A percentile compares a stretch with the other conserved stretches of the same genome.
These are phyloP conservation scores for Leucania comma DNA, from an alignment of 2,888 invertebrate species.

Conservation along the genomic window DNA sequence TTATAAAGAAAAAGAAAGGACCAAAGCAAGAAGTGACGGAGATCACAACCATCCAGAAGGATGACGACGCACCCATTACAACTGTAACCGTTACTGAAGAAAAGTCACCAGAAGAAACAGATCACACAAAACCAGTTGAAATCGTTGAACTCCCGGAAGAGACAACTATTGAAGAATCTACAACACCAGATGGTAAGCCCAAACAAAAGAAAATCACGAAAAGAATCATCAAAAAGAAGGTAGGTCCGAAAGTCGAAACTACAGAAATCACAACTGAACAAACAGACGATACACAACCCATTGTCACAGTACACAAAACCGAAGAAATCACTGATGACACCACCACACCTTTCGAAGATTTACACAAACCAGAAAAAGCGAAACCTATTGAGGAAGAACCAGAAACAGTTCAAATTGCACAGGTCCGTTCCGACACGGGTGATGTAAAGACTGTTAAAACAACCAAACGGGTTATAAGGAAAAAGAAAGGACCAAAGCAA, in stretches of 20 bases:
- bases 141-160: neutral
- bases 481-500: neutral
- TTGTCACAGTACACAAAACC: neutral
- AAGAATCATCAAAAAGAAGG: neutral
- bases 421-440: neutral
- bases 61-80: too few relatives aligned
- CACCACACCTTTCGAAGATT: conserved; percentile 65
- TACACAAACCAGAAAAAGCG: conserved; percentile 64
- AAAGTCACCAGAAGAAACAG: too few relatives aligned
- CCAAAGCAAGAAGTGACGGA: too few relatives aligned
- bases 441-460: neutral
- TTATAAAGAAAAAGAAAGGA: too few relatives aligned
- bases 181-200: neutral
- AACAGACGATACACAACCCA: neutral
- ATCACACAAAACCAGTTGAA: neutral
- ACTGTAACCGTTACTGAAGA: too few relatives aligned
- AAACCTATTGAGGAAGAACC: conserved; percentile 7
- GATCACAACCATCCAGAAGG: too few relatives aligned
- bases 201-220: neutral
- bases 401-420: neutral
- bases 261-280: neutral
- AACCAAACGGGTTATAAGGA: neutral
- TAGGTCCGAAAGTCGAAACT: neutral
- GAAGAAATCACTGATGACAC: neutral
- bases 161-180: neutral